Evolutionary conservation across 1,140 invertebrate genomes (phyloP), one percentile per base, ranked within the genome.

Genomic region (Ceratina japonica): DNA sequence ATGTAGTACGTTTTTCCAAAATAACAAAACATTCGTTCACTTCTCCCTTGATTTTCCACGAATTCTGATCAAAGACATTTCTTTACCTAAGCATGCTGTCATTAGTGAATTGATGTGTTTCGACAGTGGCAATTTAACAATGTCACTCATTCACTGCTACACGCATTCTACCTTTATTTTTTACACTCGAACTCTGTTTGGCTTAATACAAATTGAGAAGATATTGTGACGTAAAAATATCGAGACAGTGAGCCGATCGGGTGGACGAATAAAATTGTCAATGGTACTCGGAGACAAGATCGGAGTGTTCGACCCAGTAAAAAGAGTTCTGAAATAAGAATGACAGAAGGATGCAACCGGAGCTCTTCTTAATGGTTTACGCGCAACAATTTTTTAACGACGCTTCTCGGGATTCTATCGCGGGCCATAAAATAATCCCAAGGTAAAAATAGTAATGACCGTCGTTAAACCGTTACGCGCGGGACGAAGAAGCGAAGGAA

Each of bases 381-480:
- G 4, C 20, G 44, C 58, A 31, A 27, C 37, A 44, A 44, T 63
- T 62, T 73, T 51, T 18, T 22, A 4, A 7, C 66, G 66, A 16
- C 15, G 15, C 37, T 44, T 44, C 37, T 24, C 64, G 49, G 51
- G 51, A 27, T 54, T 51, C 16, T 69, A 24, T 62, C 10, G 4
- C 58, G 16, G 18, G 4, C 44, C n/a, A 16, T 24, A 31, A 27
- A 20, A 44, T 62, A 51, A 51, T 63, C 61, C 4, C 37, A 27
- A 18, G 59, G 12, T 63, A 64, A 74, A 74, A 54, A 16, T 74
- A 64, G 49, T 54, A 37, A 73, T 16, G 61, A 52, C 15, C n/a
- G 54, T 72, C 58, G 1, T 62, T 71, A 71, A 73, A 62, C 52
- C 52, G 52, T 69, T 56, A 56, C 56, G 49, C 37, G 5, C 37